These are phyloP conservation scores for Microplitis demolitor DNA, from an alignment of 1,140 invertebrate genomes.

Conservation along the genomic window DNA sequence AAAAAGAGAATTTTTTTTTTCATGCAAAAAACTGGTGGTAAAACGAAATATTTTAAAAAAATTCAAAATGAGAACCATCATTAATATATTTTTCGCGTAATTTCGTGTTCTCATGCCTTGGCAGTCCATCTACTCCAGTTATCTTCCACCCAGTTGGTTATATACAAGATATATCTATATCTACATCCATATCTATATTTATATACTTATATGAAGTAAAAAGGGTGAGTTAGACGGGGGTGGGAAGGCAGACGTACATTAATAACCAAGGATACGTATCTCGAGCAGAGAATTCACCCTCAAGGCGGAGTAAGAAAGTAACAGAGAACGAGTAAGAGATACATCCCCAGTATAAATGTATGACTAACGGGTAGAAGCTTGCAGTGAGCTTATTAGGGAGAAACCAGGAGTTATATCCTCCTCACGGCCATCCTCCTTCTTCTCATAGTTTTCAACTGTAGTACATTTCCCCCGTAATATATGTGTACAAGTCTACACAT, in stretches of 20 bases:
- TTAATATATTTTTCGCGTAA: constrained; percentile 33
- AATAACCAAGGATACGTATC: constrained; percentile 57
- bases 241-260: constrained; percentile 51
- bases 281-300: constrained; percentile 38
- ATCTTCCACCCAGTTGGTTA: constrained; percentile 9
- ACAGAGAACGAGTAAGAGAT: constrained; percentile 31
- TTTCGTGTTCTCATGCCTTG: constrained; percentile 39
- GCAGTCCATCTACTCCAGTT: constrained; percentile 35
- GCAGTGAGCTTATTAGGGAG: constrained; percentile 47
- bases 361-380: constrained; percentile 48
- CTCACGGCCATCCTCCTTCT: constrained; percentile 8
- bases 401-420: constrained; percentile 35
- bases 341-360: constrained; percentile 50
- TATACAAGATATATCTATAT: neutral
- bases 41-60: too few relatives aligned
- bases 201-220: constrained; percentile 5
- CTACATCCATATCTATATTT: too few relatives aligned
- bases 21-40: too few relatives aligned
- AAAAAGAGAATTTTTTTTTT: too few relatives aligned
- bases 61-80: too few relatives aligned
- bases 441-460: neutral
- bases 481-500: neutral
- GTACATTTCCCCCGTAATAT: neutral
- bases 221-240: constrained; percentile 3
- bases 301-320: constrained; percentile 27